Percentiles rank a stretch among this genome's conserved stretches.
Conservation (phyloP, 2,113 vertebrate genomes). For the Plecotus auritus region DNA sequence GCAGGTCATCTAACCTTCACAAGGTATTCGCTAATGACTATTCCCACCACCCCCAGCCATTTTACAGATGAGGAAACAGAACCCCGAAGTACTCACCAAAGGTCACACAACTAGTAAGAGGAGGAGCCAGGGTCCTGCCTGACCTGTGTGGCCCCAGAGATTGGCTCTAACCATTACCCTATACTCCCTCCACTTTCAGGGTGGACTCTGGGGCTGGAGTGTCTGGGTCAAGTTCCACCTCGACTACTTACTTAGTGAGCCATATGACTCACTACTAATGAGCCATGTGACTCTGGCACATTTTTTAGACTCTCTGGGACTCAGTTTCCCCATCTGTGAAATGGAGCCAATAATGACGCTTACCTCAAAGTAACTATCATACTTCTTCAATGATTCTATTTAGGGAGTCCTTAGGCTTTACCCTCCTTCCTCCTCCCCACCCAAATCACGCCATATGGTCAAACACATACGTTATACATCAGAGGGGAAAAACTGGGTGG, state of each 20-base stretch:
- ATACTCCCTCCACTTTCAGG: background rate
- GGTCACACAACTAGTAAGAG: too few species aligned
- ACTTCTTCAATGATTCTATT: background rate
- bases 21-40: too few species aligned
- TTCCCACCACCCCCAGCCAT: background rate
- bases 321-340: background rate
- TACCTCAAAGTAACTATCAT: background rate
- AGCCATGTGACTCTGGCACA: background rate
- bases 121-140: background rate
- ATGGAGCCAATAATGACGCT: background rate
- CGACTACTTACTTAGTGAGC: fast-evolving
- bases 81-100: background rate
- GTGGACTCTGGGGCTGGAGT: too few species aligned
- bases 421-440: background rate
- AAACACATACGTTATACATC: background rate
- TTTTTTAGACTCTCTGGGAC: background rate
- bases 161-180: background rate
- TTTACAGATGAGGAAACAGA: background rate
- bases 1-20: background rate
- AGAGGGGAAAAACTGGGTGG: background rate
- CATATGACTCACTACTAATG: background rate
- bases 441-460: background rate
- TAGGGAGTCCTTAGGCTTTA: background rate
- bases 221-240: background rate
- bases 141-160: background rate